A percentile compares a stretch with the other conserved stretches of the same genome.
These are phyloP conservation scores for Drosophila differens DNA, from an alignment of 2,888 invertebrate genomes.

Conservation along the genomic window DNA sequence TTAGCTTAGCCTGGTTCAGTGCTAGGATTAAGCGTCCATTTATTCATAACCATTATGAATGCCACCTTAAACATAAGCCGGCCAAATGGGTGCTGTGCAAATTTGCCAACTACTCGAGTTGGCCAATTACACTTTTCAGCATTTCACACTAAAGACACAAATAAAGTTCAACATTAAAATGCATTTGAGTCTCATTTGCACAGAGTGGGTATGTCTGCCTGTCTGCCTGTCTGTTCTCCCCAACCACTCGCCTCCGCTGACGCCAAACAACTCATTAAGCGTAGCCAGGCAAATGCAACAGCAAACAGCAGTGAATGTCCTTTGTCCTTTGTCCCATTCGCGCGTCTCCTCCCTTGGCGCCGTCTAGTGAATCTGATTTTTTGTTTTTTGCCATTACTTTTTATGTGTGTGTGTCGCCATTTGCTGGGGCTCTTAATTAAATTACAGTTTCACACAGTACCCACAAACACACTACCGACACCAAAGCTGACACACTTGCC, in stretches of 20 bases:
- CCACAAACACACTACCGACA: slow-evolving; percentile 6
- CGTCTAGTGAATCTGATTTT: slow-evolving; percentile 59
- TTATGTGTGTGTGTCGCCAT: slow-evolving; percentile 47
- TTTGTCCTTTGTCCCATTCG: slow-evolving; percentile 20
- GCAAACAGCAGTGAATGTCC: slow-evolving; percentile 25
- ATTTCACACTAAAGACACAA: slow-evolving; percentile 35
- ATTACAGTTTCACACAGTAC: slow-evolving; percentile 57
- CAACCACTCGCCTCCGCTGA: neutral
- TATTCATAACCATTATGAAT: slow-evolving; percentile 19
- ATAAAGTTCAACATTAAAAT: slow-evolving; percentile 39
- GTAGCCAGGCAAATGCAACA: slow-evolving; percentile 20
- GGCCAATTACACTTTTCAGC: slow-evolving; percentile 51
- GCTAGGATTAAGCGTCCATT: slow-evolving; percentile 20
- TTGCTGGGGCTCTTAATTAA: slow-evolving; percentile 65
- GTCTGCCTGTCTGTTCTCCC: neutral
- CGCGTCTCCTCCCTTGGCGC: slow-evolving; percentile 50
- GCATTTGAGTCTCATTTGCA: slow-evolving; percentile 33
- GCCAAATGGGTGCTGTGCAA: slow-evolving; percentile 40
- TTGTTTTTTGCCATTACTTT: slow-evolving; percentile 31
- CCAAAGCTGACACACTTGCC: neutral
- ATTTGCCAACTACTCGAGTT: slow-evolving; percentile 40
- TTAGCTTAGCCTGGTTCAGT: slow-evolving; percentile 16
- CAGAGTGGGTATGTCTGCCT: neutral
- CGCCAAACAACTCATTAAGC: slow-evolving; percentile 55
- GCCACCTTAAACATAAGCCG: slow-evolving; percentile 14